Base-by-base conservation (phyloP, 2,888 invertebrate genomes). In the Lapara coniferarum region DNA sequence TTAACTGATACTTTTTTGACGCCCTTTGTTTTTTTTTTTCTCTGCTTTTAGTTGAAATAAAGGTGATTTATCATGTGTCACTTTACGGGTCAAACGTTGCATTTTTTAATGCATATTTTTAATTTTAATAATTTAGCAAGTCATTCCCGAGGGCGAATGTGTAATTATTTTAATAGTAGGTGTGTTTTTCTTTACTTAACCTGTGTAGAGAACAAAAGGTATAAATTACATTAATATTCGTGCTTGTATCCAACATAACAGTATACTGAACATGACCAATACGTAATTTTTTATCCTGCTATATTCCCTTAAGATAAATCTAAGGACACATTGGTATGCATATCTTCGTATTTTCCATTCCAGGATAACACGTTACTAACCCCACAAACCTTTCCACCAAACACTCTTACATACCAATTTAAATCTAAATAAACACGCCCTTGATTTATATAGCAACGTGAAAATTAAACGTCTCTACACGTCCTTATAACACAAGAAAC, bases 1-100 rank as follows among this genome's bases (percentile, higher is more conserved):
- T 78, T 81, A 30, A 68, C 51, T 14, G 30, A 53, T 66, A 37
- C 53, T 52, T 66, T 66, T 63, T 63, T 63, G 63, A 63, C 63
- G 49, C 63, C 63, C 63, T 63, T 53, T 66, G 52, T 52, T 52
- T 66, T 58, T 37, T 59, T 66, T 52, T 63, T 16, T 44, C 59
- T 59, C 6, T 19, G 46, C 63, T 63, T 63, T 63, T 63, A 63
- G 49, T 63, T 63, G 46, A 49, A 63, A 63, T 63, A 49, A 49
- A 13, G 49, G 49, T 63, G 49, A 63, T 63, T 63, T 19, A 63
- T 63, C 49, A 19, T 19, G 49, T 63, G 63, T 63, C 63, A 63
- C 46, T 30, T 66, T 53, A 53, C 19, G 49, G 46, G 63, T 49
- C 16, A 49, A 46, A 63, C 46, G 49, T 19, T 63, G 63, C 19